Conservation (phyloP, 2,888 invertebrate genomes). For the Ctenicera cuprea region DNA sequence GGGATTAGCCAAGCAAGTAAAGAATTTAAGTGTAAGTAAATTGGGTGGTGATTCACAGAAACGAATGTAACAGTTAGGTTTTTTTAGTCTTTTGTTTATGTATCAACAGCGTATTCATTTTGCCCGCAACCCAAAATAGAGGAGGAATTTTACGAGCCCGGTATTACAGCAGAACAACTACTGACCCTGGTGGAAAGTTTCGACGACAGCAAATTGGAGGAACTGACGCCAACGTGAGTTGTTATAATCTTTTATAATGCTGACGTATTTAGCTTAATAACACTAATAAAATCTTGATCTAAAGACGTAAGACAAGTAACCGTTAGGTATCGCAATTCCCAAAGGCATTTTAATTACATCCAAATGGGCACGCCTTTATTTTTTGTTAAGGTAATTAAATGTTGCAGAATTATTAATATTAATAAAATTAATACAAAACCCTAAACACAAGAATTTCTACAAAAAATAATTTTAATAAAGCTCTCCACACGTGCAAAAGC, state of each 20-base stretch:
- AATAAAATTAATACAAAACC: too few relatives aligned
- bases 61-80: neutral
- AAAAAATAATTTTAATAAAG: too few relatives aligned
- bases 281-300: too few relatives aligned
- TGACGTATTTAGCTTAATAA: neutral
- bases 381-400: too few relatives aligned
- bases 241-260: neutral
- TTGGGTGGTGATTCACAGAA: too few relatives aligned
- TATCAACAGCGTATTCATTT: constrained; percentile 81
- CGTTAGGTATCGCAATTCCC: too few relatives aligned
- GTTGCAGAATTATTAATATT: too few relatives aligned
- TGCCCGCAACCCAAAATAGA: constrained; percentile 75
- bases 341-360: too few relatives aligned
- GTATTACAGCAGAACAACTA: constrained; percentile 69
- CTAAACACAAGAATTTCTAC: too few relatives aligned
- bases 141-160: constrained; percentile 75
- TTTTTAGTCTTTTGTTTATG: constrained; percentile 75
- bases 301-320: too few relatives aligned
- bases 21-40: constrained; percentile 77
- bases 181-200: constrained; percentile 71
- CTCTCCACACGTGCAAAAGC: too few relatives aligned
- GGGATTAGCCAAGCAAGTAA: constrained; percentile 79
- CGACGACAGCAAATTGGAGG: constrained; percentile 68
- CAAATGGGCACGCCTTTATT: too few relatives aligned
- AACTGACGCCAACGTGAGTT: constrained; percentile 66